These are phyloP conservation scores for Potamilus streckersoni DNA, from an alignment of 1,140 invertebrate genomes.

Conservation along the genomic window DNA sequence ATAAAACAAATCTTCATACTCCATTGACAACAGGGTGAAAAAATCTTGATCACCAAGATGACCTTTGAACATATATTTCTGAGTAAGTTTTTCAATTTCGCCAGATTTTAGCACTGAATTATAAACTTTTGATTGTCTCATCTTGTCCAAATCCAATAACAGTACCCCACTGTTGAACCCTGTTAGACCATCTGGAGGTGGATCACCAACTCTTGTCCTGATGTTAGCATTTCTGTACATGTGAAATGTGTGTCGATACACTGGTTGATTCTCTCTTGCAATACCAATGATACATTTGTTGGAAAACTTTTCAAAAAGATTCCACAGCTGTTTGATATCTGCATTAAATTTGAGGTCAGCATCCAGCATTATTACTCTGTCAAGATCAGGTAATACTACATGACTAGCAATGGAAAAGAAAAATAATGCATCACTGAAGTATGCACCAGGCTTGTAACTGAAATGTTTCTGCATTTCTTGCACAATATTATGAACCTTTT, in stretches of 20 bases:
- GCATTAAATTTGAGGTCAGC: conserved; percentile 82
- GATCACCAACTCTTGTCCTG: conserved; percentile 74
- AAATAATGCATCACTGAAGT: conserved; percentile 86
- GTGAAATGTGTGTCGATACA: conserved; percentile 83
- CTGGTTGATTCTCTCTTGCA: conserved; percentile 82
- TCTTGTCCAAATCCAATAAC: conserved; percentile 78
- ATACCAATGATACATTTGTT: conserved; percentile 78
- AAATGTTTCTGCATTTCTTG: conserved; percentile 80
- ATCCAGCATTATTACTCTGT: conserved; percentile 81
- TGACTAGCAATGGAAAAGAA: conserved; percentile 84
- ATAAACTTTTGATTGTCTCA: conserved; percentile 75
- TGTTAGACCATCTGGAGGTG: conserved; percentile 75
- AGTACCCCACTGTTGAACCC: conserved; percentile 88
- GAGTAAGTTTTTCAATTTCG: conserved; percentile 73
- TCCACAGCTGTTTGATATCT: conserved; percentile 78
- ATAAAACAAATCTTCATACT: conserved; percentile 81
- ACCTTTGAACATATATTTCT: conserved; percentile 80
- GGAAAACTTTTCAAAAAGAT: conserved; percentile 78
- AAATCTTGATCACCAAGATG: conserved; percentile 91
- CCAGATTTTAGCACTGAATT: conserved; percentile 72
- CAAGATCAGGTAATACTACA: conserved; percentile 72
- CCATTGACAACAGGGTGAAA: conserved; percentile 81
- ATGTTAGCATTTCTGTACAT: conserved; percentile 76
- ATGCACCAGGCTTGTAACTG: conserved; percentile 81
- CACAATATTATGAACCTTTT: conserved; percentile 76